Evolutionary conservation across 2,113 vertebrate genomes (phyloP).

Genomic region (Erythrolamprus reginae): DNA sequence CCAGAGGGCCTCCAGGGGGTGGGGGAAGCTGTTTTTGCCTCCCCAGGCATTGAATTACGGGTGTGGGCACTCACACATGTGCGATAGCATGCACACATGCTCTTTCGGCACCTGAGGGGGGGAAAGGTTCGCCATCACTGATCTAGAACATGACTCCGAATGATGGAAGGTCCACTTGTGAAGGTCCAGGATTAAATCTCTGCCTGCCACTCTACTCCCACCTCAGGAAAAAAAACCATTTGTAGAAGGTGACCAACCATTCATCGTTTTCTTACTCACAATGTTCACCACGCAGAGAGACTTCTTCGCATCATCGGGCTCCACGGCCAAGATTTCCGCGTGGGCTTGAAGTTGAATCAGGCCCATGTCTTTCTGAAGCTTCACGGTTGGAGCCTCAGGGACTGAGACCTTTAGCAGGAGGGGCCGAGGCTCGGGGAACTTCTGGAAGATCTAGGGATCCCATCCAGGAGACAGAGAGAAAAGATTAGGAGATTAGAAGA

Average conservation of each 20-base stretch:
- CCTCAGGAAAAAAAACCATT: accelerated
- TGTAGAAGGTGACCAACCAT: accelerated
- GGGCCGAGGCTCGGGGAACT: slow-evolving; percentile 40
- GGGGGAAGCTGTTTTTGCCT: too few species aligned
- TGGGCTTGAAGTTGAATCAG: slow-evolving; percentile 45
- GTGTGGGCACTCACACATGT: too few species aligned
- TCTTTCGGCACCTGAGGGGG: too few species aligned
- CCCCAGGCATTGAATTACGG: too few species aligned
- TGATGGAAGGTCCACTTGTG: too few species aligned
- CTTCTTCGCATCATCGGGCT: background rate
- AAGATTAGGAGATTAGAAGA: background rate
- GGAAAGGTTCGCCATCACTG: too few species aligned
- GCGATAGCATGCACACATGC: too few species aligned
- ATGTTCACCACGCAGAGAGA: slow-evolving; percentile 59
- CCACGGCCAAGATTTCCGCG: slow-evolving; percentile 45
- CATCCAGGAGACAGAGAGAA: background rate
- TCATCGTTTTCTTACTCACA: slow-evolving; percentile 1
- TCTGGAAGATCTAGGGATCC: slow-evolving; percentile 48
- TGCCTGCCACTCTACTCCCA: background rate
- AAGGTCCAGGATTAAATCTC: accelerated
- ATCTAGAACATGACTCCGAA: too few species aligned
- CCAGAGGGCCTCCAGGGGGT: too few species aligned
- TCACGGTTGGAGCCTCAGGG: slow-evolving; percentile 32
- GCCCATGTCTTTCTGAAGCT: slow-evolving; percentile 47
- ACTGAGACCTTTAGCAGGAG: slow-evolving; percentile 57